These are phyloP conservation scores for Parotia lawesii DNA, from an alignment of 2,113 vertebrate genomes.

Conservation along the genomic window DNA sequence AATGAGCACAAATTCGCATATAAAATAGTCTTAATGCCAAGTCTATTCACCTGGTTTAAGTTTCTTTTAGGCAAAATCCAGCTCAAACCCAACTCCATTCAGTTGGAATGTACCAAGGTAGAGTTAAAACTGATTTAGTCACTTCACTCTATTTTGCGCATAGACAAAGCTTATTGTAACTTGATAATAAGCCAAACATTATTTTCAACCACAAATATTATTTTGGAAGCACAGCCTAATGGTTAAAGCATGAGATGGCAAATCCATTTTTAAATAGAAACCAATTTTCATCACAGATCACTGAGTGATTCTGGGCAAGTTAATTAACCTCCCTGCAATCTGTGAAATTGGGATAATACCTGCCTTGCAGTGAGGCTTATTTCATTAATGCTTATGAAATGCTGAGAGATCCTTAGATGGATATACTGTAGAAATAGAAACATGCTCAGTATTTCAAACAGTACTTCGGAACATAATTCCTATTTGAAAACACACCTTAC, in stretches of 20 bases:
- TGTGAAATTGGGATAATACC: conserved; percentile 35
- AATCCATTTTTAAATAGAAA: conserved; percentile 20
- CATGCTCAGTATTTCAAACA: conserved; percentile 11
- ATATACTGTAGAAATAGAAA: neutral
- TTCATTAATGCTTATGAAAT: conserved; percentile 36
- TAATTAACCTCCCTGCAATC: conserved; percentile 51
- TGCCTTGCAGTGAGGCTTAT: conserved; percentile 26
- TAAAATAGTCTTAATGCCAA: neutral
- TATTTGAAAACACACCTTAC: neutral
- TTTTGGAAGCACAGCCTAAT: neutral
- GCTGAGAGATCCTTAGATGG: neutral
- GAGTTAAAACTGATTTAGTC: neutral
- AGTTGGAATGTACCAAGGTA: neutral
- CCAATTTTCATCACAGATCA: conserved; percentile 27
- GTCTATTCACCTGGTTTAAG: neutral
- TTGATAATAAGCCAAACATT: neutral
- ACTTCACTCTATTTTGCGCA: neutral
- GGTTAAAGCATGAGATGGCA: neutral
- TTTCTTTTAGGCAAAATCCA: neutral
- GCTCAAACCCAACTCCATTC: neutral
- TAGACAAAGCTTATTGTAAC: neutral
- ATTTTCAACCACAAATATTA: neutral
- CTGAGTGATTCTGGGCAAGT: conserved; percentile 19
- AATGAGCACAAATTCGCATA: neutral
- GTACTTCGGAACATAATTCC: neutral